phyloP scores from a whole-genome alignment of 1,140 invertebrate genomes.

The Cylas formicarius region DNA sequence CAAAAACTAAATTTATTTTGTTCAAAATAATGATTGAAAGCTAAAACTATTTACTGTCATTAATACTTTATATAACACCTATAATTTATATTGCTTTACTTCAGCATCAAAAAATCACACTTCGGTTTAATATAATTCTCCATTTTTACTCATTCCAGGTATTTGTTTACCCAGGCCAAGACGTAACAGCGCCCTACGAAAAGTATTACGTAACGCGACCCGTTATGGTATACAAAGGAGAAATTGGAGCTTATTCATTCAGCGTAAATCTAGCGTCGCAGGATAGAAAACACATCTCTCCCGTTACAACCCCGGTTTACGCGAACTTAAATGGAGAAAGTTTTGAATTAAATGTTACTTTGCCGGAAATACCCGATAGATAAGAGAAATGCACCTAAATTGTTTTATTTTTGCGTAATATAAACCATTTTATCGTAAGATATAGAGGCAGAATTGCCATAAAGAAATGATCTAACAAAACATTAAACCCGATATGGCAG shows the following conservation, averaged over 20 bases:
- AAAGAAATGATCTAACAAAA: too few relatives aligned
- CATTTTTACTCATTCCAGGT: conserved; percentile 21
- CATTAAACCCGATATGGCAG: too few relatives aligned
- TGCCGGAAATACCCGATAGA: conserved; percentile 15
- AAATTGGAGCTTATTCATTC: conserved; percentile 29
- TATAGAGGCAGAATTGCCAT: too few relatives aligned
- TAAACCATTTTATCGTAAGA: neutral
- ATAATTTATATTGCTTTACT: neutral
- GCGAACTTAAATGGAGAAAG: conserved; percentile 20
- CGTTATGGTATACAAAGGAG: conserved; percentile 29
- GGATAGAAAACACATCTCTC: conserved; percentile 21
- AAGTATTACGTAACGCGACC: conserved; percentile 29
- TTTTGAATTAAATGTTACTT: conserved; percentile 15
- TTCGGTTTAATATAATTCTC: neutral
- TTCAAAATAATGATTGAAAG: neutral
- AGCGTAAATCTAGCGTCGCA: conserved; percentile 27
- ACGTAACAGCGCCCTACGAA: conserved; percentile 19
- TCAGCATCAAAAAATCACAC: neutral
- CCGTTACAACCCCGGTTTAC: conserved; percentile 19
- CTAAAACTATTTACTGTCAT: neutral
- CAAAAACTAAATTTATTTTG: neutral
- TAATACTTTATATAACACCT: neutral
- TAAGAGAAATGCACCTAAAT: too few relatives aligned
- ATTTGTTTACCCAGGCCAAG: conserved; percentile 25
- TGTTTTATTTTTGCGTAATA: conserved; percentile 4